Evolutionary conservation across 2,797 vertebrate species (phyloP).

Genomic region (Pelochelys cantorii): DNA sequence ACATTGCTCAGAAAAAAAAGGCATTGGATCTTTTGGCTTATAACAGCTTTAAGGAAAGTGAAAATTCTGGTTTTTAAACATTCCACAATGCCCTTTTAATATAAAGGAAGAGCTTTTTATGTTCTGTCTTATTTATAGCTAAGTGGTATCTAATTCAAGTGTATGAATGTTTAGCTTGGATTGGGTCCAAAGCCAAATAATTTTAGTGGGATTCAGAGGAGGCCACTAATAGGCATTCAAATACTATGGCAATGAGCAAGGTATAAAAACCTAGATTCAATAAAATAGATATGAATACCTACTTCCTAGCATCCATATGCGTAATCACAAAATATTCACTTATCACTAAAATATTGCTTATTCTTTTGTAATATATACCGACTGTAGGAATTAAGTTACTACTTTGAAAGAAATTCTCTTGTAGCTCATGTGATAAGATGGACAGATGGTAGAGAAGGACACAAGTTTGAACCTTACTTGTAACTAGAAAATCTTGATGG

Average conservation of each 20-base stretch:
- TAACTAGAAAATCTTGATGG: not conserved
- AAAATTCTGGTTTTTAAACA: not conserved
- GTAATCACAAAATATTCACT: not conserved
- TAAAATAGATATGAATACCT: not conserved
- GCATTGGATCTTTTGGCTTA: not conserved
- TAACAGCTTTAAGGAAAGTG: not conserved
- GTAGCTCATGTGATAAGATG: not conserved
- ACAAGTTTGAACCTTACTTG: fast-evolving
- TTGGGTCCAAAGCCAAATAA: not conserved
- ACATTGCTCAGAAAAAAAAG: not conserved
- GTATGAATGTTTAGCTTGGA: not conserved
- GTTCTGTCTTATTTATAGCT: not conserved
- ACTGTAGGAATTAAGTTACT: not conserved
- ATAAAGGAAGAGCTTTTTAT: fast-evolving
- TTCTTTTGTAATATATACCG: not conserved
- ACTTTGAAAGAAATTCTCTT: not conserved
- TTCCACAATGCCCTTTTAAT: not conserved
- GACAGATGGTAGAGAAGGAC: not conserved
- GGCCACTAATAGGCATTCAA: not conserved
- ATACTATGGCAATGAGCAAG: not conserved
- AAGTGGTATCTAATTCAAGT: not conserved
- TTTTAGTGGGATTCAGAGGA: not conserved
- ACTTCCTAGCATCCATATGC: not conserved
- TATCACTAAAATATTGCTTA: not conserved
- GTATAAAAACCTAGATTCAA: not conserved